Evolutionary conservation across 2,113 vertebrate genomes (phyloP), one percentile per base, ranked within the genome.

Genomic region (Gambusia affinis): DNA sequence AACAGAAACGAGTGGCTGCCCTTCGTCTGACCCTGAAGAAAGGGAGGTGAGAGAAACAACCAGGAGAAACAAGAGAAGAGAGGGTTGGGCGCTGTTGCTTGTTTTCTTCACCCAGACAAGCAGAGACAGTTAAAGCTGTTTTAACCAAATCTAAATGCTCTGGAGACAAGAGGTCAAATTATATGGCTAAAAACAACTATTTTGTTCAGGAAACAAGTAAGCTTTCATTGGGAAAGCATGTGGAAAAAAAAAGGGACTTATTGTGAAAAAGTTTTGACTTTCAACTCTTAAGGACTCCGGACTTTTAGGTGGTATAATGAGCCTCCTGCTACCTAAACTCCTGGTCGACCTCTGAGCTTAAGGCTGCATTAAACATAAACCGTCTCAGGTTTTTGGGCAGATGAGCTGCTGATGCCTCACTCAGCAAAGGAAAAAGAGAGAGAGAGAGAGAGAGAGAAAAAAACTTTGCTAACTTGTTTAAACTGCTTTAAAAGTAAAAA

Each of bases 41-140:
- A 2, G 75, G 54, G 35, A 68, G 60, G 68, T 15, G 8, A 42
- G 60, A 39, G 27, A 47, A 76, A 28, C 3, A 65, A 67, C 63
- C 4, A 61, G 1, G 60, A 60, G 68, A 68, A 76, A 70, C 15
- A 19, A 61, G 61, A 63, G 62, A 42, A 63, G 8, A 70, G 42
- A 51, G 63, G 63, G 67, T n/a, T 69, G 33, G 33, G 14, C 71
- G 61, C 64, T 65, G 37, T 35, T 62, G 63, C 15, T 44, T 39
- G 24, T 22, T 79, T 82, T 72, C 57, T 74, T 47, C 65, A 65
- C 4, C 44, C 64, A 17, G 82, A 88, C 86, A 88, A 64, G 68
- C 76, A 22, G 78, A 83, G 78, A 80, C 84, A 83, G 82, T 73
- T 70, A 91, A 83, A 85, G 73, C 80, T 88, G 82, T 71, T 87